Evolutionary conservation across 2,113 vertebrate genomes (phyloP).

Genomic region (Poeciliopsis turrubarensis): DNA sequence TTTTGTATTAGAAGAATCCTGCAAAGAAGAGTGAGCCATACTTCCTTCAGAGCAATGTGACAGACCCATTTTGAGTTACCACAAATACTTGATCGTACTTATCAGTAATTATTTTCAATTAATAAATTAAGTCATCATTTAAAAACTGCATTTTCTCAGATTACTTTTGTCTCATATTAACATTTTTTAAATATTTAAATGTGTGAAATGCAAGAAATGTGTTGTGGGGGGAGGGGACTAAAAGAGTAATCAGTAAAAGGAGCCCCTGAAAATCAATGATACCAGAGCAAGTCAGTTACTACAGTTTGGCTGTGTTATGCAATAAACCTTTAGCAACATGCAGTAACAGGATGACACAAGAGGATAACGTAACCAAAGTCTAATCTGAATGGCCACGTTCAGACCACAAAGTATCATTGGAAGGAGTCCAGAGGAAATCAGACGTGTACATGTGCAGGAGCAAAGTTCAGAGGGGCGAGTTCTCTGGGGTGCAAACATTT

Average conservation of each 20-base stretch:
- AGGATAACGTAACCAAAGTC: slow-evolving; percentile 23
- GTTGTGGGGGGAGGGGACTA: not conserved
- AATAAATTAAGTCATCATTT: not conserved
- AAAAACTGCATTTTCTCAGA: not conserved
- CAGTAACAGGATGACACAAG: not conserved
- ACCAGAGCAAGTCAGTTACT: not conserved
- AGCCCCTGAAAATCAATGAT: not conserved
- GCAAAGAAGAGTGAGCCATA: too few species aligned
- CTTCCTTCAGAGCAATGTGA: too few species aligned
- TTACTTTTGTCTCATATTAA: not conserved
- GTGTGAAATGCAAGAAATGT: not conserved
- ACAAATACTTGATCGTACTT: too few species aligned
- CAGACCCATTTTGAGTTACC: too few species aligned
- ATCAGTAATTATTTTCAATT: not conserved
- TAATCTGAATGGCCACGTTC: not conserved
- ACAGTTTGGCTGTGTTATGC: slow-evolving; percentile 7
- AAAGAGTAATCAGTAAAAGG: not conserved
- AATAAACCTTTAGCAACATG: slow-evolving; percentile 40
- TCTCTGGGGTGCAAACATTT: not conserved
- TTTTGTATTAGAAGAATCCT: too few species aligned
- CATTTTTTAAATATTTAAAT: not conserved
- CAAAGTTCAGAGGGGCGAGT: slow-evolving; percentile 68
- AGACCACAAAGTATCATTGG: not conserved
- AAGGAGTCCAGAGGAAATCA: slow-evolving; percentile 16
- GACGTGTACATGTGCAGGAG: slow-evolving; percentile 54